These are phyloP conservation scores for Caenorhabditis macrosperma DNA, from an alignment of 2,888 invertebrate species.

Conservation along the genomic window DNA sequence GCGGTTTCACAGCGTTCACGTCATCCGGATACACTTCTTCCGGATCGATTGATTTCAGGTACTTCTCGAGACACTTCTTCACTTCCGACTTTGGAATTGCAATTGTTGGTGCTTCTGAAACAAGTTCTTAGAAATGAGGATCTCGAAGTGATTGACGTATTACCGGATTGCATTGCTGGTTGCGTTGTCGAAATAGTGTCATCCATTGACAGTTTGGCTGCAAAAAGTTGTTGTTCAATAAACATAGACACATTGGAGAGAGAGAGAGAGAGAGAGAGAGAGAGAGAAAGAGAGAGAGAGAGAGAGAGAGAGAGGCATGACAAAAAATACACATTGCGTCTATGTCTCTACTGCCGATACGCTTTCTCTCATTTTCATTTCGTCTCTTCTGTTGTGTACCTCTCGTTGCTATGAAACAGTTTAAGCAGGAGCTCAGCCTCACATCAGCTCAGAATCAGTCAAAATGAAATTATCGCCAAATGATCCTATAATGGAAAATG, in stretches of 20 bases:
- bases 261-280: no score
- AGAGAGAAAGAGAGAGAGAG: no score
- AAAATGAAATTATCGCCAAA: no score
- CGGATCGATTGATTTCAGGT: constrained; percentile 39
- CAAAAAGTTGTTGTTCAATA: no score
- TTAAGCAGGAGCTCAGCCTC: constrained; percentile 25
- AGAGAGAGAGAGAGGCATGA: no score
- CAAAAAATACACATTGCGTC: constrained; percentile 1
- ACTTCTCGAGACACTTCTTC: constrained; percentile 10
- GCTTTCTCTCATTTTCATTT: not conserved
- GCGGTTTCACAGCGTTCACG: constrained; percentile 61
- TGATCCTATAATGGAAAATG: no score
- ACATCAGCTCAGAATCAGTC: no score
- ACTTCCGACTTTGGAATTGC: constrained; percentile 10
- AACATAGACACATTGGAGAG: not conserved
- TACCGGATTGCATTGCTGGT: not conserved
- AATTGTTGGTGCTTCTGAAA: constrained; percentile 44
- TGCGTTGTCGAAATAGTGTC: not conserved
- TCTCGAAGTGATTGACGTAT: not conserved
- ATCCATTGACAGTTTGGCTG: constrained; percentile 34
- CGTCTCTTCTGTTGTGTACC: constrained; percentile 32
- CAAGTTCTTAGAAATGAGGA: not conserved
- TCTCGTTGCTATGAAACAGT: constrained; percentile 48
- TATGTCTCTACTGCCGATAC: not conserved
- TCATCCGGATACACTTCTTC: constrained; percentile 36